phyloP scores from a whole-genome alignment of 2,113 vertebrate species.

The Balaeniceps rex region DNA sequence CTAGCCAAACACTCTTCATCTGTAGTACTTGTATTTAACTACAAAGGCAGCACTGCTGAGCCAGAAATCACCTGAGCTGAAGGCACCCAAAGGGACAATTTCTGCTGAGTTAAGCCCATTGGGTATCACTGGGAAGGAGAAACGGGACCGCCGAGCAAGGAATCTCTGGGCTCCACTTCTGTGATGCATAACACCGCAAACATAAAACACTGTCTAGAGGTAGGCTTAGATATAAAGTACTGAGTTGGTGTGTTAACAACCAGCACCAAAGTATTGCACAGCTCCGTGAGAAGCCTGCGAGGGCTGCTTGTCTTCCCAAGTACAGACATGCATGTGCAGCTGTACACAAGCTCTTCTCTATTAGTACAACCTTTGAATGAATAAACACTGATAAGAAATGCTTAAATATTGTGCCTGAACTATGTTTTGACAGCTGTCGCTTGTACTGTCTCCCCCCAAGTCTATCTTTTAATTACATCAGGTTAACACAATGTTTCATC shows the following conservation, averaged over 20 bases:
- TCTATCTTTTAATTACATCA: constrained; percentile 59
- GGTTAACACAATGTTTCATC: constrained; percentile 28
- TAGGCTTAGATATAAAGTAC: not conserved
- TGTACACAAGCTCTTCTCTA: not conserved
- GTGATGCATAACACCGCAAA: not conserved
- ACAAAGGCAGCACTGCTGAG: not conserved
- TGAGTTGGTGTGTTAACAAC: not conserved
- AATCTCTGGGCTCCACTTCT: not conserved
- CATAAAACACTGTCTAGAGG: not conserved
- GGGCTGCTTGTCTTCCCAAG: not conserved
- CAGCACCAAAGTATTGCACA: not conserved
- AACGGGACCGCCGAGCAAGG: not conserved
- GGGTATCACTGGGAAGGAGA: not conserved
- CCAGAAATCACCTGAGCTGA: not conserved
- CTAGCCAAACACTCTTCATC: not conserved
- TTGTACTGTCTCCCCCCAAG: not conserved
- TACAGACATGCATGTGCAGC: not conserved
- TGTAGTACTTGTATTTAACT: not conserved
- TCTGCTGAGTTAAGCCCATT: not conserved
- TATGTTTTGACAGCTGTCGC: constrained; percentile 45
- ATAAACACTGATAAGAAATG: constrained; percentile 26
- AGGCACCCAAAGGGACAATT: not conserved
- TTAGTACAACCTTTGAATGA: constrained; percentile 3
- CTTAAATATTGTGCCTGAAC: constrained; percentile 13
- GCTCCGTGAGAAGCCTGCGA: not conserved